Conservation (phyloP, 2,797 vertebrate genomes). For the Gastrophryne carolinensis region DNA sequence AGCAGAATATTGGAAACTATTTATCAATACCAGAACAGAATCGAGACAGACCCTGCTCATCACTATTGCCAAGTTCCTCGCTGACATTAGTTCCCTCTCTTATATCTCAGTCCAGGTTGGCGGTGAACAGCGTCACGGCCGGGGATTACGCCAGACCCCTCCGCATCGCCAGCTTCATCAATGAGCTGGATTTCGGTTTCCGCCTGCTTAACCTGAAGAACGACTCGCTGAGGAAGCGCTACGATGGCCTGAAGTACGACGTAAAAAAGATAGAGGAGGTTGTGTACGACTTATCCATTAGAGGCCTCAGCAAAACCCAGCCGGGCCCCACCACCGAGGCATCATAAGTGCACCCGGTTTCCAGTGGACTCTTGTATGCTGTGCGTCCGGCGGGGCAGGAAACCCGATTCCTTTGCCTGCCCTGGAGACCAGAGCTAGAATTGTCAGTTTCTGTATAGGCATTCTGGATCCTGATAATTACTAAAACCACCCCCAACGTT, state of each 20-base stretch:
- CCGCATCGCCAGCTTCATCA: conserved; percentile 95
- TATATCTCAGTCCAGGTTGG: conserved; percentile 81
- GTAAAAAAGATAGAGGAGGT: conserved; percentile 99
- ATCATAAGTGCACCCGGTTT: conserved; percentile 65
- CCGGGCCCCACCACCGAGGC: conserved; percentile 65
- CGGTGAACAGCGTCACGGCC: conserved; percentile 95
- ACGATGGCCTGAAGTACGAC: conserved; percentile 95
- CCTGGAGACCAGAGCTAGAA: not conserved
- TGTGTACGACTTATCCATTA: conserved; percentile 94
- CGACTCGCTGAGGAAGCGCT: conserved; percentile 93
- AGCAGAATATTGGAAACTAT: no score
- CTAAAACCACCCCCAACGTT: no score
- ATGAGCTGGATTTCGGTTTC: conserved; percentile 95
- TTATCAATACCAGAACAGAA: no score
- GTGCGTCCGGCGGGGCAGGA: not conserved
- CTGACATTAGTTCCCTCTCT: not conserved
- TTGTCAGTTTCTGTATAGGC: no score
- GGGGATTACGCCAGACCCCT: conserved; percentile 92
- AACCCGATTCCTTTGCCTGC: not conserved
- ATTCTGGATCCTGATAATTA: no score
- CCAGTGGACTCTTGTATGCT: not conserved
- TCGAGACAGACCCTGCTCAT: no score
- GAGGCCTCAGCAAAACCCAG: conserved; percentile 86
- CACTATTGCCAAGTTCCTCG: no score
- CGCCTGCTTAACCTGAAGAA: conserved; percentile 97